Base-by-base conservation (phyloP, 1,140 invertebrate genomes). In the Drosophila triauraria region DNA sequence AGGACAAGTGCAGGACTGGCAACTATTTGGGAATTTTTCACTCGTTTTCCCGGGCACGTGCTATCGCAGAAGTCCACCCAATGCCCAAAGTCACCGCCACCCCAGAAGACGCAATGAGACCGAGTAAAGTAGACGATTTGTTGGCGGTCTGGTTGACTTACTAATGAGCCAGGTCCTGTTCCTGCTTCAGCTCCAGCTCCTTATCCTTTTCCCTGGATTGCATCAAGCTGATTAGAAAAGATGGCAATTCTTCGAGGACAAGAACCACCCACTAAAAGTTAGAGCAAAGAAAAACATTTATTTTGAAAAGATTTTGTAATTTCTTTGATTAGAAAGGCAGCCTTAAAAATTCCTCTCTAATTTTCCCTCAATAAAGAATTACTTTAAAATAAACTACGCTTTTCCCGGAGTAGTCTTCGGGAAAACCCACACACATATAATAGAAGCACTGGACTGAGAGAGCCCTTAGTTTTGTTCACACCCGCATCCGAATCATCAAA, bases 11-110 rank as follows among this genome's bases (percentile, higher is more conserved):
- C 63, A 60, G 69, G 68, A 50, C 78, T 72, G 35, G 46, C 69
- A 84, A 80, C 81, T 84, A 77, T 80, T 84, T 84, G 69, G 68
- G 69, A 64, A 84, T 80, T 84, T 83, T 77, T 50, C 59, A 84
- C 80, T 84, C 76, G 81, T 76, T 77, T 82, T 83, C 35, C 44
- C 59, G 30, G 50, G 81, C 81, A 84, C 81, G 81, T 84, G 65
- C 81, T 62, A 25, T 30, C 12, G n/a, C 60, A 51, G 32, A 35
- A 61, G 17, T 53, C 60, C 43, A 47, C 13, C 25, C 58, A 40
- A 9, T 3, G 42, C 43, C 43, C 58, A 32, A 23, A 27, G 12
- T 10, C 35, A 13, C 35, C 50, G 12, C 17, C 48, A 7, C 15
- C 48, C 62, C 62, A 17, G 15, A 30, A 67, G 63, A 44, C 51